Evolutionary conservation across 2,888 invertebrate genomes (phyloP).

Genomic region (Rhagium mordax): DNA sequence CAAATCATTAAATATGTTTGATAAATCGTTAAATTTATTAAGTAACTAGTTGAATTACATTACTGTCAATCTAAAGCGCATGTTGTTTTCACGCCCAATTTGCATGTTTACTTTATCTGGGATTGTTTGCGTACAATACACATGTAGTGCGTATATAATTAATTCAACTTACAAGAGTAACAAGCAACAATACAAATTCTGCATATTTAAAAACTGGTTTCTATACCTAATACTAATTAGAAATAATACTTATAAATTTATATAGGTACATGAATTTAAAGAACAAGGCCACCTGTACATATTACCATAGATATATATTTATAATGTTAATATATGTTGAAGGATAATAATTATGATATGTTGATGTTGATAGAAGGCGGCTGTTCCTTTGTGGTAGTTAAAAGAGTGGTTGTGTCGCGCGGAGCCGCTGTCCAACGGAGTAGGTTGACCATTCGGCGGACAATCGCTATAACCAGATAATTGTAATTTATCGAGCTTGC

Average conservation of each 20-base stretch:
- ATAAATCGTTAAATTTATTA: too few species aligned
- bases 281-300: constrained; percentile 21
- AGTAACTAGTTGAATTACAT: not conserved
- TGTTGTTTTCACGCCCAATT: not conserved
- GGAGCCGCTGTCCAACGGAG: constrained; percentile 51
- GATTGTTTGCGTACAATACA: not conserved
- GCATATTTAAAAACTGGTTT: constrained; percentile 25
- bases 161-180: not conserved
- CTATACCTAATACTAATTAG: constrained; percentile 19
- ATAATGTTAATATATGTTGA: constrained; percentile 51
- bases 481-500: constrained; percentile 61
- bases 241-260: constrained; percentile 12
- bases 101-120: constrained; percentile 4
- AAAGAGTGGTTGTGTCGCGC: constrained; percentile 57
- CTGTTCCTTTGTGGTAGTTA: constrained; percentile 50
- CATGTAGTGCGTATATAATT: not conserved
- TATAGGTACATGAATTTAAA: not conserved
- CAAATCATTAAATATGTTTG: too few species aligned
- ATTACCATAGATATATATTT: constrained; percentile 36
- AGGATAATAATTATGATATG: constrained; percentile 53
- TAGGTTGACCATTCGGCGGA: constrained; percentile 51
- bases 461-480: constrained; percentile 59
- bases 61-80: not conserved
- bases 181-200: not conserved
- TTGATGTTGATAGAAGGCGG: constrained; percentile 55